Evolutionary conservation across 2,888 invertebrate species (phyloP), one percentile per base, ranked within the genome.

Genomic region (Malthinus flaveolus): DNA sequence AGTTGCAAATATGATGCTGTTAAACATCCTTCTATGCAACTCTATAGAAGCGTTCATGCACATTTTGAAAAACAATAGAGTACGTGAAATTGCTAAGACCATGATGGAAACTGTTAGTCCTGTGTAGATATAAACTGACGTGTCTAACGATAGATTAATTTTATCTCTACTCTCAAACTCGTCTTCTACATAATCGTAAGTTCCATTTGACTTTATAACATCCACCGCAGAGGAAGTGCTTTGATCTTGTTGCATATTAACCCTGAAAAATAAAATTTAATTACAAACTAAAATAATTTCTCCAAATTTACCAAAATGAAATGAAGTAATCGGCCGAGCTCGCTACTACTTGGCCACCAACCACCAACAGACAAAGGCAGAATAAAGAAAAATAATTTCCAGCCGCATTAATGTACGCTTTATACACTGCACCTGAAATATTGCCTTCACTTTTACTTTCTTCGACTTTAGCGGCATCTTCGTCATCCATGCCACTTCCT

Each of bases 1-100:
- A 0, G 90, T 87, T 0, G 93, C 89, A 11, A 89, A 82, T 1
- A 93, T 88, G 12, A 96, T 86, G 32, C 88, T 82, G n/a, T 82
- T 78, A 75, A 95, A 94, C 94, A 95, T 94, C 10, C 78, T 81
- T 76, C 91, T 88, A 79, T 96, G 96, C 0, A 96, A 81, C 3
- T 80, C 83, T 3, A 84, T 86, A 0, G 95, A 93, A 0, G 93
- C 89, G 36, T 82, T 84, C 86, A 93, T 90, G 62, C 84, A 84
- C 61, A 81, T 72, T 79, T 84, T 79, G 71, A 89, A 91, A 79
- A 90, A 90, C 0, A 85, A 79, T 37, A 85, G 84, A 1, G 87
- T 83, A 32, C 85, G 81, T 6, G 81, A 69, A 10, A 84, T 70
- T 0, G 83, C 81, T 13, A 83, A 71, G 39, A 79, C 72, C 3